These are phyloP conservation scores for Latrodectus geometricus DNA, from an alignment of 1,140 invertebrate genomes.

Conservation along the genomic window DNA sequence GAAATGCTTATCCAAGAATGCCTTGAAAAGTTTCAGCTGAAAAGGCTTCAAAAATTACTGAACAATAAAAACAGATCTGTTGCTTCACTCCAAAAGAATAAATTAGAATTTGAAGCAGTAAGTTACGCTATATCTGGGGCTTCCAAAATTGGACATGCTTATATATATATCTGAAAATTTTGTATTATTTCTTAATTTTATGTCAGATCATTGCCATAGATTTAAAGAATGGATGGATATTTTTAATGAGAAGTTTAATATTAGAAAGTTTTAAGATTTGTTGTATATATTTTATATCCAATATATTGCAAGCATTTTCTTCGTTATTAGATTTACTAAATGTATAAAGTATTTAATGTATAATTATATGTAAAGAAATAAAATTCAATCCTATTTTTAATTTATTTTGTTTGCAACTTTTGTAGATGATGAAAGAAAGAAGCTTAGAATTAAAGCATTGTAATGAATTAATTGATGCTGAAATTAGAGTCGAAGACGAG, in stretches of 20 bases:
- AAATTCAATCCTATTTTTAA: too few species aligned
- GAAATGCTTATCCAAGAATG: conserved; percentile 54
- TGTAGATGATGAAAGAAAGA: conserved; percentile 53
- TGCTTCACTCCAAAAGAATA: conserved; percentile 31
- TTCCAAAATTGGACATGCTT: not conserved
- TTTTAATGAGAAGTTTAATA: too few species aligned
- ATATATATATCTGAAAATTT: not conserved
- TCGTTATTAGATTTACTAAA: too few species aligned
- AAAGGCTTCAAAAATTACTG: conserved; percentile 37
- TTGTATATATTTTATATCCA: too few species aligned
- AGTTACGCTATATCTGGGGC: not conserved
- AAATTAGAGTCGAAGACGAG: conserved; percentile 33
- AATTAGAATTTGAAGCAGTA: conserved; percentile 46
- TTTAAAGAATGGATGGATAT: too few species aligned
- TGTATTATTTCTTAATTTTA: not conserved
- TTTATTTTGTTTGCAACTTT: too few species aligned
- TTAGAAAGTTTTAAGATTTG: too few species aligned
- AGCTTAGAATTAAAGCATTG: conserved; percentile 40
- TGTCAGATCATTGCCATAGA: too few species aligned
- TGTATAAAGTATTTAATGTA: too few species aligned
- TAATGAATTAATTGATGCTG: conserved; percentile 30
- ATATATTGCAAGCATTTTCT: too few species aligned
- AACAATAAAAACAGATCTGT: conserved; percentile 42
- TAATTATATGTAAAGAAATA: too few species aligned
- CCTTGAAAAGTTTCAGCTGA: conserved; percentile 46